Conservation (phyloP, 2,113 vertebrate species). For the Seriola aureovittata region DNA sequence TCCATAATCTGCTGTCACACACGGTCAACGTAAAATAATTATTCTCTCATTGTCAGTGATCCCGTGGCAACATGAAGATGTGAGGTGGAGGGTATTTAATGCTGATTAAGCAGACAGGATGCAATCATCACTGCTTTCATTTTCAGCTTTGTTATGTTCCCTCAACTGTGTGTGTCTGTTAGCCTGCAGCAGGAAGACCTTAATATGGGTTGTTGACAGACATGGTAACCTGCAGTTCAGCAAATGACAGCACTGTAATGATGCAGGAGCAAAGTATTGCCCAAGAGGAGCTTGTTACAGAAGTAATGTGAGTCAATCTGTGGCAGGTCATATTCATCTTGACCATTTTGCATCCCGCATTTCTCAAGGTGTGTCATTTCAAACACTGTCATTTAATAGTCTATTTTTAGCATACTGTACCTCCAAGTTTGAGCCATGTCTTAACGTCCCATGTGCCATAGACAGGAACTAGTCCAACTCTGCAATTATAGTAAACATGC, state of each 20-base stretch:
- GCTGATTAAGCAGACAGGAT: constrained; percentile 15
- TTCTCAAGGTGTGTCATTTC: neutral
- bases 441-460: neutral
- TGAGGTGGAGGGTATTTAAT: neutral
- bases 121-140: neutral
- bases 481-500: neutral
- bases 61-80: neutral
- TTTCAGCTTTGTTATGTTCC: neutral
- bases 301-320: neutral
- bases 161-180: neutral
- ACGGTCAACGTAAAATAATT: neutral
- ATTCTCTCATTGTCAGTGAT: neutral
- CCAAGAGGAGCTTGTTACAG: no score
- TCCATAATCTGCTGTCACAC: neutral
- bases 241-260: neutral
- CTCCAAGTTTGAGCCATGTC: neutral
- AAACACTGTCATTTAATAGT: neutral
- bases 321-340: neutral
- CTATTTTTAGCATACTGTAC: neutral
- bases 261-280: neutral
- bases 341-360: neutral
- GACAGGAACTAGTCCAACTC: constrained; percentile 1
- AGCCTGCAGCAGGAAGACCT: neutral
- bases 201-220: no score
- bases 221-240: neutral